Evolutionary conservation across 2,113 vertebrate genomes (phyloP).

Genomic region (Choloepus hoffmanni): DNA sequence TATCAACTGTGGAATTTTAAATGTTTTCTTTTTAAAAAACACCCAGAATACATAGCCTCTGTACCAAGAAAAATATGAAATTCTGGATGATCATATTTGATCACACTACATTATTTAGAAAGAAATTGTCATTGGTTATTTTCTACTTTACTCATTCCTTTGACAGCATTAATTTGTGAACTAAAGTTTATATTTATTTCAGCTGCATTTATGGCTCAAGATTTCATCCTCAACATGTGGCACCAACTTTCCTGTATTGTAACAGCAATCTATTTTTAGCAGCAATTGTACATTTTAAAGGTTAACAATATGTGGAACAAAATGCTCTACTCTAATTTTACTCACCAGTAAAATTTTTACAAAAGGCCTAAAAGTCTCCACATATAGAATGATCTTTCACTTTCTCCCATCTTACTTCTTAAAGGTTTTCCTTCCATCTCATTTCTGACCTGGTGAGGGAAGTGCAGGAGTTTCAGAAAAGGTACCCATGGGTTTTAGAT

Average conservation of each 20-base stretch:
- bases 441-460: conserved; percentile 66
- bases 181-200: conserved; percentile 64
- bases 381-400: conserved; percentile 74
- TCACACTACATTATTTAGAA: conserved; percentile 73
- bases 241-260: conserved; percentile 84
- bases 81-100: conserved; percentile 51
- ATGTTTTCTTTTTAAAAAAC: conserved; percentile 67
- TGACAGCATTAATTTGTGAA: conserved; percentile 69
- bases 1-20: conserved; percentile 71
- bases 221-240: conserved; percentile 83
- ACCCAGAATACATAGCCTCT: conserved; percentile 73
- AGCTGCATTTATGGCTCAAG: conserved; percentile 84
- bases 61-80: conserved; percentile 77
- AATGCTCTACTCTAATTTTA: conserved; percentile 87
- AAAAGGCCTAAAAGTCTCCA: conserved; percentile 77
- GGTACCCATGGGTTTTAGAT: conserved; percentile 49
- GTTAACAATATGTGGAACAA: conserved; percentile 86
- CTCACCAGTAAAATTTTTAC: conserved; percentile 88
- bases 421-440: conserved; percentile 65
- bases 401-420: conserved; percentile 4
- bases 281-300: conserved; percentile 85
- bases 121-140: conserved; percentile 58
- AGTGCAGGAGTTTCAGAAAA: not conserved
- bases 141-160: conserved; percentile 57
- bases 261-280: conserved; percentile 89